phyloP scores from a whole-genome alignment of 2,113 vertebrate genomes.

The Asarcornis scutulata region DNA sequence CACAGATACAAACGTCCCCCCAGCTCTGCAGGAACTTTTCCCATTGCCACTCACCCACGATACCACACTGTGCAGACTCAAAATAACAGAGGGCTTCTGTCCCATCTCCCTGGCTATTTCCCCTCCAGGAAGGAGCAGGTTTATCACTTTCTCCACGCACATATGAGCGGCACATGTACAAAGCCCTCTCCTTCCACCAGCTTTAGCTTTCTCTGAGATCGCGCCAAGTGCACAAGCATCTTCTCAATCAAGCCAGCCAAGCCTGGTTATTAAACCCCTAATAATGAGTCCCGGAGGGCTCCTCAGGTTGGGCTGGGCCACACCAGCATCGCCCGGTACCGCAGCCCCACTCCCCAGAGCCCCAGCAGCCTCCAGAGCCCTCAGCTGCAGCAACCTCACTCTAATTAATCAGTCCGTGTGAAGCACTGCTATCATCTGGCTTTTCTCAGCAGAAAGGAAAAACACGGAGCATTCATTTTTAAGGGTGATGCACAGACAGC shows the following conservation, averaged over 20 bases:
- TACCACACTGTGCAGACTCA: neutral
- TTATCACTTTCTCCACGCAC: neutral
- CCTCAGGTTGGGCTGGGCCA: slow-evolving; percentile 19
- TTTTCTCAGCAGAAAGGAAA: neutral
- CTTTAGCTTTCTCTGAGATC: neutral
- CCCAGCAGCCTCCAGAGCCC: neutral
- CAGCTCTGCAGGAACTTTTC: neutral
- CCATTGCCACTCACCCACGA: fast-evolving
- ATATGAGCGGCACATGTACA: neutral
- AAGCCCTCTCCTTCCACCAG: slow-evolving; percentile 19
- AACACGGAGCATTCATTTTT: neutral
- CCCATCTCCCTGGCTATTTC: neutral
- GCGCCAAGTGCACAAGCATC: neutral
- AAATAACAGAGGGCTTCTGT: neutral
- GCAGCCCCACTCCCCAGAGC: neutral
- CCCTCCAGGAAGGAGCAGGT: neutral
- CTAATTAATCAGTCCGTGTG: neutral
- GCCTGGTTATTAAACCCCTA: slow-evolving; percentile 38
- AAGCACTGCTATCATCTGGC: neutral
- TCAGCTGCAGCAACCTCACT: neutral
- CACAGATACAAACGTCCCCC: neutral
- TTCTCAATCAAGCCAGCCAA: slow-evolving; percentile 23
- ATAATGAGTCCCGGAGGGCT: slow-evolving; percentile 35
- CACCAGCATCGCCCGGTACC: neutral
- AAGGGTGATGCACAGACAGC: neutral